phyloP scores from a whole-genome alignment of 64 coral and sea anemone species.

The Montipora capricornis region DNA sequence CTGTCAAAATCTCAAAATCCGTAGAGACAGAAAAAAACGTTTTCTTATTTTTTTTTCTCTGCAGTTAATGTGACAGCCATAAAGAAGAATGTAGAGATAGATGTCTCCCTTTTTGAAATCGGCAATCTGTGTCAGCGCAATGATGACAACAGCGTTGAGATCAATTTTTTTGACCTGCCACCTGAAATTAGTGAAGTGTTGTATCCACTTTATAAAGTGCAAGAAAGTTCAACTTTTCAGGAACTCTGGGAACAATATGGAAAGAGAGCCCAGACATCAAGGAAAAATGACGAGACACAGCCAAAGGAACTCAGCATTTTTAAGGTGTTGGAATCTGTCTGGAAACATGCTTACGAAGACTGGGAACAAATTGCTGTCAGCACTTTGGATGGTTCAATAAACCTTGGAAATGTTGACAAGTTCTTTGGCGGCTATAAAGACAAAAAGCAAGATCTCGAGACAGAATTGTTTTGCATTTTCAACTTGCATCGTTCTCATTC shows the following conservation, averaged over 20 bases:
- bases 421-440: slow-evolving; percentile 40
- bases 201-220: neutral
- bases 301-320: slow-evolving; percentile 12
- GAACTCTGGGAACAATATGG: slow-evolving; percentile 46
- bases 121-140: slow-evolving; percentile 1
- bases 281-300: neutral
- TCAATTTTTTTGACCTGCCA: slow-evolving; percentile 22
- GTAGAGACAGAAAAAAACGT: neutral
- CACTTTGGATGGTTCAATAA: slow-evolving; percentile 21
- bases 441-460: slow-evolving; percentile 11
- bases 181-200: neutral
- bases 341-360: slow-evolving; percentile 27
- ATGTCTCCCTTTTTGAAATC: slow-evolving; percentile 1
- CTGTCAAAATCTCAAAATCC: too few relatives aligned
- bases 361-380: slow-evolving; percentile 1
- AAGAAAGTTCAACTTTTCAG: slow-evolving; percentile 51
- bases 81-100: neutral
- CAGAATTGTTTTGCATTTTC: slow-evolving; percentile 5
- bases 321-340: slow-evolving; percentile 40
- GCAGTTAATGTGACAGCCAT: neutral
- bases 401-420: slow-evolving; percentile 45
- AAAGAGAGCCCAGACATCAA: slow-evolving; percentile 9
- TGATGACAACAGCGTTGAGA: neutral
- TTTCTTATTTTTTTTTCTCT: neutral
- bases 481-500: neutral